These are phyloP conservation scores for Python bivittatus DNA, from an alignment of 2,113 vertebrate species.

Conservation along the genomic window DNA sequence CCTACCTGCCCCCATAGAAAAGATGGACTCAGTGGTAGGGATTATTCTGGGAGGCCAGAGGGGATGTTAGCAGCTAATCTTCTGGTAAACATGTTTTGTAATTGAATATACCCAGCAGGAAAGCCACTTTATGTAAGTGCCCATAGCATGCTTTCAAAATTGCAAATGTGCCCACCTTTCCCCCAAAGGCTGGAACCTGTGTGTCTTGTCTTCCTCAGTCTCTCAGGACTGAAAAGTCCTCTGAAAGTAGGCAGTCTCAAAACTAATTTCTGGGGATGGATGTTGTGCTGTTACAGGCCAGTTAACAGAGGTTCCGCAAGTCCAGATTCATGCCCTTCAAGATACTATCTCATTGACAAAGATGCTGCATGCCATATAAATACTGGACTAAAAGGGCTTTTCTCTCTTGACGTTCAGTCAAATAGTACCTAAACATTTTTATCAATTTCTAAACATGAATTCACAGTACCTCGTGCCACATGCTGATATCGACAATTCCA, in stretches of 20 bases:
- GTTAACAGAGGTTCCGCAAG: neutral
- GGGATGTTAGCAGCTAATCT: neutral
- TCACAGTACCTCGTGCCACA: accelerated
- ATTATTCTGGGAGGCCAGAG: neutral
- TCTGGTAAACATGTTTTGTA: neutral
- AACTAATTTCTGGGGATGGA: neutral
- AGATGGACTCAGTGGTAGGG: neutral
- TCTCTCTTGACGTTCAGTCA: neutral
- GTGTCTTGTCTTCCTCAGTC: neutral
- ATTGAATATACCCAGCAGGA: neutral
- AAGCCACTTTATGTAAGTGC: neutral
- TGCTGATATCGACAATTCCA: neutral
- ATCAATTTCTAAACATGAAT: neutral
- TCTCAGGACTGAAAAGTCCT: neutral
- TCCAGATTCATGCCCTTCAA: neutral
- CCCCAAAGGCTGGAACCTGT: neutral
- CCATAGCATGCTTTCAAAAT: neutral
- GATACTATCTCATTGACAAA: neutral
- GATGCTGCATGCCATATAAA: neutral
- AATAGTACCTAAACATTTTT: neutral
- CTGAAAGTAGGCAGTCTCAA: neutral
- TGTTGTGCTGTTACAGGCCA: neutral
- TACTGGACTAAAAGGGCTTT: neutral
- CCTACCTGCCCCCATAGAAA: neutral
- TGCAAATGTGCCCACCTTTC: neutral